Percentiles rank a stretch among this genome's conserved stretches.
Evolutionary conservation across 2,113 vertebrate species (phyloP).

Genomic region (Castor canadensis): DNA sequence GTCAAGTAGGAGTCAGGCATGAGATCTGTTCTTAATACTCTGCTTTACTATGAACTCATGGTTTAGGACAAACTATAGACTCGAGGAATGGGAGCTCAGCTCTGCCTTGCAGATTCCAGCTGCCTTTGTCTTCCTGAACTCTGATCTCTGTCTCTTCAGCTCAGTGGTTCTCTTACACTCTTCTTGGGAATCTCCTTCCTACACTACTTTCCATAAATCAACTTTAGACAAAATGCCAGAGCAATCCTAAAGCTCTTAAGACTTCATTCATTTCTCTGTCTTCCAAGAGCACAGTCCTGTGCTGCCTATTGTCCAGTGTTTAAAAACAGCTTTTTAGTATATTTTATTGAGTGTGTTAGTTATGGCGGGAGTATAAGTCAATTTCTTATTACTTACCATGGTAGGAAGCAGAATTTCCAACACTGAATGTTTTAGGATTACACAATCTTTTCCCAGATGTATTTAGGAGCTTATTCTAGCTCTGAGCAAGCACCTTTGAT

Average conservation of each 20-base stretch:
- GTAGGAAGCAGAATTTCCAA: neutral
- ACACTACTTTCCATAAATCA: neutral
- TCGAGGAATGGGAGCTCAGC: neutral
- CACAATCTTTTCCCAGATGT: neutral
- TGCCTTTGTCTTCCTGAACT: neutral
- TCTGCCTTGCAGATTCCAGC: neutral
- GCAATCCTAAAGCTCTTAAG: neutral
- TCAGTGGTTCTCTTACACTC: neutral
- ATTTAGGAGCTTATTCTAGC: slow-evolving; percentile 26
- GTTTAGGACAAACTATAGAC: neutral
- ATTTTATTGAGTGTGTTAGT: neutral
- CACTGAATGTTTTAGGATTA: slow-evolving; percentile 26
- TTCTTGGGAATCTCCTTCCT: neutral
- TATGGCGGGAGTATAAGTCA: neutral
- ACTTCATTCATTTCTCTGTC: neutral
- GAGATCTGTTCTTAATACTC: neutral
- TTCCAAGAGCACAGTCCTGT: neutral
- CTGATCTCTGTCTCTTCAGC: neutral
- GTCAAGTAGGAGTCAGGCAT: neutral
- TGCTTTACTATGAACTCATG: neutral
- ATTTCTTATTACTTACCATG: neutral
- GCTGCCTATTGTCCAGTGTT: neutral
- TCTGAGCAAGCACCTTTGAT: neutral
- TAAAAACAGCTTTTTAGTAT: neutral
- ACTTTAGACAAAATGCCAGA: neutral